A percentile compares a stretch with the other conserved stretches of the same genome.
Conservation (phyloP, 2,888 invertebrate species). For the Dolomedes plantarius region DNA sequence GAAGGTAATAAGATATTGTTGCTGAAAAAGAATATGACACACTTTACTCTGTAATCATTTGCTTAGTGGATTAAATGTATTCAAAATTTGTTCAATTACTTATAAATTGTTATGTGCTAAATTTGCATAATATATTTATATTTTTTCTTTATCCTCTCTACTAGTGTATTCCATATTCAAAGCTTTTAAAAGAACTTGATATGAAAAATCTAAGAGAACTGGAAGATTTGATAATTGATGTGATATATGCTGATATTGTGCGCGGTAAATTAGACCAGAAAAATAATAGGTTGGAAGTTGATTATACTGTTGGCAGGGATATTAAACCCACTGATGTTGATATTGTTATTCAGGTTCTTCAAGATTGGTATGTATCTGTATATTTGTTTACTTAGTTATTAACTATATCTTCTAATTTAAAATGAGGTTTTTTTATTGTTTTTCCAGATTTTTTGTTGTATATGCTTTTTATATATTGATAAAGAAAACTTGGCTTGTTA, state of each 20-base stretch:
- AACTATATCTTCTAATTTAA: not conserved
- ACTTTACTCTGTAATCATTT: too few relatives aligned
- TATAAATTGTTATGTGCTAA: too few relatives aligned
- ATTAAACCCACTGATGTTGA: slow-evolving; percentile 89
- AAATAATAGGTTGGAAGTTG: slow-evolving; percentile 93
- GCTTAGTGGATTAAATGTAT: too few relatives aligned
- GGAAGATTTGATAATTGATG: slow-evolving; percentile 98
- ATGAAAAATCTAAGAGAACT: slow-evolving; percentile 93
- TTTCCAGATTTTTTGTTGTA: not conserved
- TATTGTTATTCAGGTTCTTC: slow-evolving; percentile 83
- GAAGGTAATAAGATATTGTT: too few relatives aligned
- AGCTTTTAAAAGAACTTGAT: slow-evolving; percentile 89
- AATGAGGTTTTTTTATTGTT: not conserved
- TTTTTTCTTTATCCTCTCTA: not conserved
- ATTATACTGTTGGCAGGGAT: slow-evolving; percentile 94
- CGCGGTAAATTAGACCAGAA: slow-evolving; percentile 97
- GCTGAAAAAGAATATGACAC: too few relatives aligned
- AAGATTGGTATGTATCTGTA: slow-evolving; percentile 77
- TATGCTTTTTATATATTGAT: not conserved
- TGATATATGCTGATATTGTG: slow-evolving; percentile 97
- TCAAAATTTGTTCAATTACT: too few relatives aligned
- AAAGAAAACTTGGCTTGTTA: too few relatives aligned
- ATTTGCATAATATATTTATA: not conserved
- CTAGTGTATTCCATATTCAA: slow-evolving; percentile 89
- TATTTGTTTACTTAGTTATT: not conserved